Evolutionary conservation across 1,140 invertebrate genomes (phyloP).

Genomic region (Antheraea pernyi): DNA sequence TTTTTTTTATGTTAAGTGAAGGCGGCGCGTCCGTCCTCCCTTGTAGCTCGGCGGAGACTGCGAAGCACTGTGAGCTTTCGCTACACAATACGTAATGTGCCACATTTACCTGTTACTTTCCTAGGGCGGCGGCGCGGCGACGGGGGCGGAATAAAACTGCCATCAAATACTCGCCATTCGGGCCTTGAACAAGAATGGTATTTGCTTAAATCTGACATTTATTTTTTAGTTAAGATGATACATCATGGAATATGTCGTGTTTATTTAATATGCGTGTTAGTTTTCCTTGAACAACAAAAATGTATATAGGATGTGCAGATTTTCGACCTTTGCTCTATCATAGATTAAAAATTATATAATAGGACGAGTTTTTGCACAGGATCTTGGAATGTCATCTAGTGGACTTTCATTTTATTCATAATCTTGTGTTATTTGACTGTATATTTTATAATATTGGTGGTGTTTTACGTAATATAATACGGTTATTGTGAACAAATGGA

Average conservation of each 20-base stretch:
- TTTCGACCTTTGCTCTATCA: too few species aligned
- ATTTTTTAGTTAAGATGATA: background rate
- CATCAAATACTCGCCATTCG: background rate
- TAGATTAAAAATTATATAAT: too few species aligned
- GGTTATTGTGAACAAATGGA: too few species aligned
- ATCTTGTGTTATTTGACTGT: too few species aligned
- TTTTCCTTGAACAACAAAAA: too few species aligned
- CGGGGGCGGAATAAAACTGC: background rate
- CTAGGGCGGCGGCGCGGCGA: background rate
- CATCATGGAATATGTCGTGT: background rate
- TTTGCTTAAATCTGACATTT: background rate
- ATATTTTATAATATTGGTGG: too few species aligned
- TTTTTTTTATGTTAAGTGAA: background rate
- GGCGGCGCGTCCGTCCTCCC: background rate
- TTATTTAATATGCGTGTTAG: too few species aligned
- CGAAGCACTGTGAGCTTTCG: background rate
- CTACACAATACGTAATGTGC: background rate
- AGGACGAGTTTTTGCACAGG: too few species aligned
- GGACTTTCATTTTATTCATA: too few species aligned
- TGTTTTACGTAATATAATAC: too few species aligned
- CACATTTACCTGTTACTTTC: slow-evolving; percentile 4
- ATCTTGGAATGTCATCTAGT: too few species aligned
- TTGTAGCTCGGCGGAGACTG: background rate
- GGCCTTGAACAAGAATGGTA: background rate
- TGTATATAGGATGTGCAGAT: too few species aligned